A percentile compares a stretch with the other conserved stretches of the same genome.
Evolutionary conservation across 2,113 vertebrate genomes (phyloP).

Genomic region (Phrynosoma blainvillii): DNA sequence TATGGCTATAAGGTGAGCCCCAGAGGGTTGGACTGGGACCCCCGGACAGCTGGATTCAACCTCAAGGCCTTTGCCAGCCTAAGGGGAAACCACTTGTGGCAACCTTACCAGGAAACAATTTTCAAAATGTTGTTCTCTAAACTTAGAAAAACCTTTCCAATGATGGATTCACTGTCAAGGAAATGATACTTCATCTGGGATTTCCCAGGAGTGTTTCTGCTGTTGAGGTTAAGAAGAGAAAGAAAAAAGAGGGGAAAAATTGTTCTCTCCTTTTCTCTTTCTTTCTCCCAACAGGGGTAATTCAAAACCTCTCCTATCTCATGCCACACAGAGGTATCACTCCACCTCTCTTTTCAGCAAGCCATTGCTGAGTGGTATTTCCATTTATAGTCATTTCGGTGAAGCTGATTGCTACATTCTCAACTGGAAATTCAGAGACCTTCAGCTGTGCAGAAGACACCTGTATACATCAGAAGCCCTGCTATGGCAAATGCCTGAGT

Average conservation of each 20-base stretch:
- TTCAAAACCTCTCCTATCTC: not conserved
- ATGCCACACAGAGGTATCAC: not conserved
- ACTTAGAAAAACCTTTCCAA: not conserved
- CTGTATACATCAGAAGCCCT: slow-evolving; percentile 2
- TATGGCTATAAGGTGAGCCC: too few relatives aligned
- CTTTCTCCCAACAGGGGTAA: not conserved
- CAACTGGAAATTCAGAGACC: slow-evolving; percentile 4
- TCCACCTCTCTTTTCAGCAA: not conserved
- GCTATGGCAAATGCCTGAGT: not conserved
- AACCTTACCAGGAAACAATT: too few relatives aligned
- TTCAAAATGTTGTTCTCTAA: not conserved
- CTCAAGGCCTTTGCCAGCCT: too few relatives aligned
- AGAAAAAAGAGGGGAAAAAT: not conserved
- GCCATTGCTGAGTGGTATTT: not conserved
- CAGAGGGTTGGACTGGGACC: too few relatives aligned
- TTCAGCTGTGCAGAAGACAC: slow-evolving; percentile 1
- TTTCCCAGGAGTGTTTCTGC: not conserved
- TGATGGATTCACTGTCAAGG: not conserved
- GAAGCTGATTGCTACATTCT: accelerated
- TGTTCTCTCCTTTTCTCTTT: too few relatives aligned
- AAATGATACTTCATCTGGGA: not conserved
- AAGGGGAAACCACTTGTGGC: too few relatives aligned
- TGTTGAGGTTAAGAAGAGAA: not conserved
- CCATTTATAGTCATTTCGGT: not conserved
- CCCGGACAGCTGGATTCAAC: too few relatives aligned